Base-by-base conservation (phyloP, 2,113 vertebrate species). In the Meleagris gallopavo region DNA sequence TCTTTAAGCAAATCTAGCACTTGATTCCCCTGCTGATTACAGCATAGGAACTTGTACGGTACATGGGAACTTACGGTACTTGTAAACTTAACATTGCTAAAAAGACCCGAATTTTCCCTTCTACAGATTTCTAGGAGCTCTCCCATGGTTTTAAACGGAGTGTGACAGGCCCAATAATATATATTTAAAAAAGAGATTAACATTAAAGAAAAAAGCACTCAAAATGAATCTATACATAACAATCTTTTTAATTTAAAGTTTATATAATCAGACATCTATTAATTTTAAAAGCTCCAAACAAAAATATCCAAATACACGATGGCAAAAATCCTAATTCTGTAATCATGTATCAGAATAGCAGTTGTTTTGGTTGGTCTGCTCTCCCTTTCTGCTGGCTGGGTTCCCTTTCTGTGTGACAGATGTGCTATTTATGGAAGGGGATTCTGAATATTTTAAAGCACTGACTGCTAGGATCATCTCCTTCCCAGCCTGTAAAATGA, bases 401-500 rank as follows among this genome's bases (percentile, higher is more conserved):
- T 94, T 96, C 92, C 91, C 88, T 91, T 94, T 91, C 85, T 90
- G 70, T 88, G 92, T 97, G 96, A 94, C 91, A 95, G 96, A 96
- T 96, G 96, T 95, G 94, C 96, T 95, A 94, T 95, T 93, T 96
- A 96, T 97, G 90, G 95, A 95, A 97, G 92, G 90, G 89, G 94
- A 97, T 96, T 95, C 95, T 95, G 94, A 93, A 95, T 97, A 96
- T 97, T 96, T 97, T 95, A 96, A 97, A 96, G 93, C 83, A 81
- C 88, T 96, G 66, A 66, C 84, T 94, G 84, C 92, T 89, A 79
- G 86, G 89, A 89, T 92, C 82, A 77, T 95, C 81, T 96, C 76
- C 92, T 96, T 89, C 86, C 72, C 81, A 93, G 91, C 25, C 69
- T 91, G 95, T 95, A 95, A 92, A 96, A 93, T 64, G 72, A 89